Percentiles rank a stretch among this genome's conserved stretches.
phyloP scores from a whole-genome alignment of 2,888 invertebrate species.

The Mycalesis mineus region DNA sequence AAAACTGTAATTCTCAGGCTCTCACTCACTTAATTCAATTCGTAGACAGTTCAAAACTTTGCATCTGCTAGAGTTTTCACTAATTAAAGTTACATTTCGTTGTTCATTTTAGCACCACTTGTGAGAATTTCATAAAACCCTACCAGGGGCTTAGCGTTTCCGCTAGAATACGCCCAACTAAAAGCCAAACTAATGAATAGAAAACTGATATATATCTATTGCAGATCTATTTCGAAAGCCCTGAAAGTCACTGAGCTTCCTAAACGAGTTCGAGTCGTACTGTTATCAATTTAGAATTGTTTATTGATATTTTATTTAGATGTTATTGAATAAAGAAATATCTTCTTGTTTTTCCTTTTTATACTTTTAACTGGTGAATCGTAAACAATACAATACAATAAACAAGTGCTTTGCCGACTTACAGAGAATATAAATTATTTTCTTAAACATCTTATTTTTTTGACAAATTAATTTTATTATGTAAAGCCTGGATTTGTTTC shows the following conservation, averaged over 20 bases:
- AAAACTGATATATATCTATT: neutral
- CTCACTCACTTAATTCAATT: constrained; percentile 22
- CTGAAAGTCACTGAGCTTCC: neutral
- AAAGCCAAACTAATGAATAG: constrained; percentile 1
- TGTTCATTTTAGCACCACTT: constrained; percentile 21
- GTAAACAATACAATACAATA: neutral
- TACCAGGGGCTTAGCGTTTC: constrained; percentile 7
- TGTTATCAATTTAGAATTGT: neutral
- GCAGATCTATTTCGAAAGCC: neutral
- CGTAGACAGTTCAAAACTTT: constrained; percentile 22
- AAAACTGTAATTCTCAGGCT: constrained; percentile 18
- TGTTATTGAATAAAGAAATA: too few relatives aligned
- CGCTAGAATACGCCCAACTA: neutral
- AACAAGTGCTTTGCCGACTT: too few relatives aligned
- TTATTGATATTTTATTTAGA: neutral
- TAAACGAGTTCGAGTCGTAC: neutral
- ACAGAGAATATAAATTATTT: too few relatives aligned
- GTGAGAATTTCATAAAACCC: constrained; percentile 17
- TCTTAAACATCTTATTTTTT: too few relatives aligned
- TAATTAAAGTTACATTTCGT: constrained; percentile 27
- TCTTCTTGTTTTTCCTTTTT: neutral
- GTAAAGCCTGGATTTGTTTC: too few relatives aligned
- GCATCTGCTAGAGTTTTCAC: constrained; percentile 15
- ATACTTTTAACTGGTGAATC: neutral
- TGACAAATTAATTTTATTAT: too few relatives aligned